Percentiles rank a stretch among this genome's conserved stretches.
Evolutionary conservation across 2,113 vertebrate genomes (phyloP).

Genomic region (Chamaea fasciata): DNA sequence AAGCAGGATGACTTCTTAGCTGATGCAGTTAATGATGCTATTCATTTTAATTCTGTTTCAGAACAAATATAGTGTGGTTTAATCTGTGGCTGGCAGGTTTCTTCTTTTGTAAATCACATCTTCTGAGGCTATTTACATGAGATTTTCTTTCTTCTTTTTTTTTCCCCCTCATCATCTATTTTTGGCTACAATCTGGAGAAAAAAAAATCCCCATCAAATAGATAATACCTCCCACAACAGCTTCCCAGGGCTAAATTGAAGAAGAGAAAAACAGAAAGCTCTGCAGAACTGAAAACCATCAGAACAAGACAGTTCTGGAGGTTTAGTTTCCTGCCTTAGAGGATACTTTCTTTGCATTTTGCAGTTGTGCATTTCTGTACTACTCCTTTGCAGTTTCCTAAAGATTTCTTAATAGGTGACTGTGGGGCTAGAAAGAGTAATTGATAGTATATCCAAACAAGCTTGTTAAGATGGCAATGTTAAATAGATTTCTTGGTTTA

Average conservation of each 20-base stretch:
- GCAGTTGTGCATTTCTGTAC: neutral
- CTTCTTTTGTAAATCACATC: neutral
- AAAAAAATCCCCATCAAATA: neutral
- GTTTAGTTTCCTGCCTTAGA: neutral
- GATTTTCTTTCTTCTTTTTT: neutral
- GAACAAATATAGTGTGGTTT: conserved; percentile 6
- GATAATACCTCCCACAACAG: neutral
- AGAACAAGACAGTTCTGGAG: neutral
- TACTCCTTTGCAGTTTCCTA: neutral
- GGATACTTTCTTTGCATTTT: neutral
- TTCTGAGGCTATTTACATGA: conserved; percentile 18
- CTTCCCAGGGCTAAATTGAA: neutral
- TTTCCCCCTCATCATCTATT: neutral
- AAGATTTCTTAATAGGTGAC: neutral
- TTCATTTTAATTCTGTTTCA: conserved; percentile 23
- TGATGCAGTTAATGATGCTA: conserved; percentile 9
- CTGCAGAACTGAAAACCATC: neutral
- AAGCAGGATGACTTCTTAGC: neutral
- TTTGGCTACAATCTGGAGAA: neutral
- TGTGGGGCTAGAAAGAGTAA: neutral
- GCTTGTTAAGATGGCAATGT: neutral
- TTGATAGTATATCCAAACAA: neutral
- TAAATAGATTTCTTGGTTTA: neutral
- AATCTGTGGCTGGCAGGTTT: conserved; percentile 10
- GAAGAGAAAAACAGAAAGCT: neutral